Conservation (phyloP, 2,113 vertebrate genomes). For the Paracanthobrama guichenoti region DNA sequence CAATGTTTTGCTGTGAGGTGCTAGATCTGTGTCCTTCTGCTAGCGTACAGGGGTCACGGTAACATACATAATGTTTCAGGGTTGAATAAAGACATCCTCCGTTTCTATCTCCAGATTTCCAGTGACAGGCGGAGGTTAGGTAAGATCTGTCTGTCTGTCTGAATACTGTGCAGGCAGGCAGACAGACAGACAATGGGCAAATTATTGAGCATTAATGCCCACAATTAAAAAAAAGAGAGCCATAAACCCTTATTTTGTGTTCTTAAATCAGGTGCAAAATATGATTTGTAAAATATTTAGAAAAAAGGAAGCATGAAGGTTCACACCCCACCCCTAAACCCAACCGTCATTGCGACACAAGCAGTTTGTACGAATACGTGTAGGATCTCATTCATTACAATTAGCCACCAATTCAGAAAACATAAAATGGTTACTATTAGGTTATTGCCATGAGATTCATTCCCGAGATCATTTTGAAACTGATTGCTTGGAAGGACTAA, state of each 20-base stretch:
- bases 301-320: no score
- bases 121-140: not conserved
- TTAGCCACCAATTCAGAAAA: no score
- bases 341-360: no score
- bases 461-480: not conserved
- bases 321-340: no score
- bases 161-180: not conserved
- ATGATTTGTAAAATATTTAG: no score
- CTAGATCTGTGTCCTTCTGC: constrained; percentile 4
- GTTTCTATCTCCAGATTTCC: not conserved
- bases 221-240: no score
- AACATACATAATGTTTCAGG: constrained; percentile 7
- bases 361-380: no score
- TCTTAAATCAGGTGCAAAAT: no score
- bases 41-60: not conserved
- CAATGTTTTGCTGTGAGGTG: not conserved
- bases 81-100: not conserved
- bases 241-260: no score
- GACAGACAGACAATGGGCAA: not conserved
- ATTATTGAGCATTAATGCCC: not conserved
- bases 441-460: no score
- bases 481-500: constrained; percentile 13
- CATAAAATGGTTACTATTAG: no score
- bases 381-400: no score
- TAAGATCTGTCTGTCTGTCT: not conserved